Percentiles rank a stretch among this genome's conserved stretches.
phyloP scores from a whole-genome alignment of 92 coral and sea anemone genomes.

The Bergia sp. region DNA sequence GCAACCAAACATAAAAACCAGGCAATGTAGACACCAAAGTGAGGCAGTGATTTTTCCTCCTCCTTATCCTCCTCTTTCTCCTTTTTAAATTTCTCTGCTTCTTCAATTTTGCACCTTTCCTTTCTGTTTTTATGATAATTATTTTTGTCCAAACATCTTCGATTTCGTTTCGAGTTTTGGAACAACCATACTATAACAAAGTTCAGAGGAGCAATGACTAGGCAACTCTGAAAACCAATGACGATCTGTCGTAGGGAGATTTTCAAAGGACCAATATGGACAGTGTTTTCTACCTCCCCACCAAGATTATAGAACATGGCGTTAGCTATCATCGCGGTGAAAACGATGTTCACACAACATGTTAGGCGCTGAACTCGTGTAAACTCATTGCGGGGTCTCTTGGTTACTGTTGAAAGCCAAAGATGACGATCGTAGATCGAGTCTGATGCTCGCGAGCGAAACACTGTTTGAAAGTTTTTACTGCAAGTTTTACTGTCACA shows the following conservation, averaged over 20 bases:
- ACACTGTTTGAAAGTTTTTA: conserved; percentile 11
- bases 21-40: conserved; percentile 60
- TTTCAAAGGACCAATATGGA: conserved; percentile 61
- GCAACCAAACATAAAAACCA: conserved; percentile 60
- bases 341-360: conserved; percentile 53
- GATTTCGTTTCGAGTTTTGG: background rate
- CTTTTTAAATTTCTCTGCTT: too few species aligned
- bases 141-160: too few species aligned
- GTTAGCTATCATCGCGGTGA: conserved; percentile 62
- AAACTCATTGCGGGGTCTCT: conserved; percentile 47
- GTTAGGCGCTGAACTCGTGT: conserved; percentile 70
- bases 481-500: background rate
- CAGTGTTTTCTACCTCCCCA: conserved; percentile 28
- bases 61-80: background rate
- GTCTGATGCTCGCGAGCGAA: conserved; percentile 45
- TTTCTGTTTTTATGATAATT: too few species aligned
- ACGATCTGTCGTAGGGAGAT: conserved; percentile 53
- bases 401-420: conserved; percentile 61
- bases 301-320: conserved; percentile 66
- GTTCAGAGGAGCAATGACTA: conserved; percentile 63
- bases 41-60: conserved; percentile 49
- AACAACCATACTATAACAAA: conserved; percentile 45
- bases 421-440: conserved; percentile 59
- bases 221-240: conserved; percentile 63
- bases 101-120: too few species aligned